A percentile compares a stretch with the other conserved stretches of the same genome.
These are phyloP conservation scores for Clupea harengus DNA, from an alignment of 2,113 vertebrate genomes.

Conservation along the genomic window DNA sequence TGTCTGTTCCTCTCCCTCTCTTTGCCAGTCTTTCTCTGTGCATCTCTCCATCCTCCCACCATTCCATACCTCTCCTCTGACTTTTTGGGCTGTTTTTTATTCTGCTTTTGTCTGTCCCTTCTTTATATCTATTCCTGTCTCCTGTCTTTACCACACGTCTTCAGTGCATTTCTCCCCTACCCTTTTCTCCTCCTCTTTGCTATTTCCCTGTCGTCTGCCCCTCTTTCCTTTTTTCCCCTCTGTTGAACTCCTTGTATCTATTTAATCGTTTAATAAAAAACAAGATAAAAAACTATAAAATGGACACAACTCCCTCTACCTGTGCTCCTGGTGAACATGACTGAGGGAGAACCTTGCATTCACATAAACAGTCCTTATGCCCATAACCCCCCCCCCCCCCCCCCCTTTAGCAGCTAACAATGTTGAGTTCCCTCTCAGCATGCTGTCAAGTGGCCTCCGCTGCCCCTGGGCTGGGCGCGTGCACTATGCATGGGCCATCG, in stretches of 20 bases:
- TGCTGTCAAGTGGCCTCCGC: slow-evolving; percentile 45
- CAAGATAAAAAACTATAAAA: no score
- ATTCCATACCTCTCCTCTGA: background rate
- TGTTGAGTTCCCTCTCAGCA: slow-evolving; percentile 48
- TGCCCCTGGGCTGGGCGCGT: slow-evolving; percentile 36
- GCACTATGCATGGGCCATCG: slow-evolving; percentile 1
- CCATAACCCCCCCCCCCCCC: background rate
- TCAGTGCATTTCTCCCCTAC: background rate
- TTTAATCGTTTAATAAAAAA: no score
- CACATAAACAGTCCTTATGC: slow-evolving; percentile 42
- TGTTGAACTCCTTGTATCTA: no score
- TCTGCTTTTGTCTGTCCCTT: background rate
- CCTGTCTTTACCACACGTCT: background rate
- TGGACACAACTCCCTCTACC: background rate
- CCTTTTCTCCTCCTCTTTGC: background rate
- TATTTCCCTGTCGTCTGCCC: background rate
- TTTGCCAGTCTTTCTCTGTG: background rate
- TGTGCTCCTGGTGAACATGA: background rate
- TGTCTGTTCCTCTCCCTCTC: background rate
- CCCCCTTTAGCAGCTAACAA: slow-evolving; percentile 55
- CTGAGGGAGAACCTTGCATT: background rate
- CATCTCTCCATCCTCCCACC: background rate
- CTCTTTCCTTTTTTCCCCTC: background rate
- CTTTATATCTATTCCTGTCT: no score
- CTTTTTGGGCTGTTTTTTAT: background rate